These are phyloP conservation scores for Myxocyprinus asiaticus DNA, from an alignment of 2,113 vertebrate genomes.

Conservation along the genomic window DNA sequence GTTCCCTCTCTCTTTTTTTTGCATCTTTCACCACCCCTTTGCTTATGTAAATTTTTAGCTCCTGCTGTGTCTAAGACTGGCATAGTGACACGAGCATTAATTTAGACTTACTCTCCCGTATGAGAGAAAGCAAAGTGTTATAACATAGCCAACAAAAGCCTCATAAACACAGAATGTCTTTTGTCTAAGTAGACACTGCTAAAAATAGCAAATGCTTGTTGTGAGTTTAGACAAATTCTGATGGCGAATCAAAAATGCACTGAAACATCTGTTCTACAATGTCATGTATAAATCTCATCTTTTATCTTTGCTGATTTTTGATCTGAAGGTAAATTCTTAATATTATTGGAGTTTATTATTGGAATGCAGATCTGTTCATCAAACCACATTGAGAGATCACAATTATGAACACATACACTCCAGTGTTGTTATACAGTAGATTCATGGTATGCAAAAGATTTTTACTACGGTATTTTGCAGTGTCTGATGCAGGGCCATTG, in stretches of 20 bases:
- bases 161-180: background rate
- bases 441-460: too few species aligned
- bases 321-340: background rate
- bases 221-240: conserved; percentile 1
- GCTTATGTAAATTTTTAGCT: conserved; percentile 39
- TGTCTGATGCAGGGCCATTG: background rate
- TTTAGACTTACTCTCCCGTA: background rate
- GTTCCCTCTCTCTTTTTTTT: conserved; percentile 50
- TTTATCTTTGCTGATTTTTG: background rate
- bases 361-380: background rate
- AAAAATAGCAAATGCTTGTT: background rate
- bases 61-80: conserved; percentile 23
- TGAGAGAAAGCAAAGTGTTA: conserved; percentile 1
- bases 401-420: too few species aligned
- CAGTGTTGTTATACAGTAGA: too few species aligned
- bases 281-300: background rate
- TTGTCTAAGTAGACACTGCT: conserved; percentile 1
- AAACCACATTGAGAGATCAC: background rate
- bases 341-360: background rate
- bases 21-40: conserved; percentile 54
- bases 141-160: background rate
- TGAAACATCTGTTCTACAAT: conserved; percentile 12
- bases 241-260: background rate
- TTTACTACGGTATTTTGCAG: background rate
- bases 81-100: conserved; percentile 20